These are phyloP conservation scores for Hucho hucho DNA, from an alignment of 2,113 vertebrate species.

Conservation along the genomic window DNA sequence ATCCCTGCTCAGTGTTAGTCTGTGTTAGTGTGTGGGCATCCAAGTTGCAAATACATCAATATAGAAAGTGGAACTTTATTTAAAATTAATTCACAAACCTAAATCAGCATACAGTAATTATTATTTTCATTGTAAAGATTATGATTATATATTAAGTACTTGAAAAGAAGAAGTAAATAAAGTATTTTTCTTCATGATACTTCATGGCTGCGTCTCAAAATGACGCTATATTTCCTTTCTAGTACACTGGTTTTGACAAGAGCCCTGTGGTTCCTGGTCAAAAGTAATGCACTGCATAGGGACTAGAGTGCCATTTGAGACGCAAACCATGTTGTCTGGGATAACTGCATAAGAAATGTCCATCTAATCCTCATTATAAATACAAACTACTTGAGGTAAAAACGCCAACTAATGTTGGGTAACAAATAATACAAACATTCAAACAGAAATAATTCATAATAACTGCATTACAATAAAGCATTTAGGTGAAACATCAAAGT, in stretches of 20 bases:
- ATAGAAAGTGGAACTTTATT: conserved; percentile 66
- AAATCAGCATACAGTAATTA: conserved; percentile 75
- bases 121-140: conserved; percentile 67
- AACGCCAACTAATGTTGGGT: conserved; percentile 63
- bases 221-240: too few relatives aligned
- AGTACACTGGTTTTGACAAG: too few relatives aligned
- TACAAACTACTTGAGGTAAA: conserved; percentile 76
- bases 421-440: conserved; percentile 62
- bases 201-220: conserved; percentile 3
- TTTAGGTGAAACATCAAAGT: conserved; percentile 69
- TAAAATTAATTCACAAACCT: conserved; percentile 71
- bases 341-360: conserved; percentile 62
- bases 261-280: too few relatives aligned
- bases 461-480: conserved; percentile 65
- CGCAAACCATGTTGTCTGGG: conserved; percentile 47
- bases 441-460: conserved; percentile 62
- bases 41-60: conserved; percentile 39
- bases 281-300: too few relatives aligned
- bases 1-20: background rate
- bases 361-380: conserved; percentile 66
- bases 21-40: conserved; percentile 11
- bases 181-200: conserved; percentile 62
- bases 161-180: conserved; percentile 57
- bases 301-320: too few relatives aligned
- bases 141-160: conserved; percentile 73